These are phyloP conservation scores for Megaleporinus macrocephalus DNA, from an alignment of 2,113 vertebrate genomes.

Conservation along the genomic window DNA sequence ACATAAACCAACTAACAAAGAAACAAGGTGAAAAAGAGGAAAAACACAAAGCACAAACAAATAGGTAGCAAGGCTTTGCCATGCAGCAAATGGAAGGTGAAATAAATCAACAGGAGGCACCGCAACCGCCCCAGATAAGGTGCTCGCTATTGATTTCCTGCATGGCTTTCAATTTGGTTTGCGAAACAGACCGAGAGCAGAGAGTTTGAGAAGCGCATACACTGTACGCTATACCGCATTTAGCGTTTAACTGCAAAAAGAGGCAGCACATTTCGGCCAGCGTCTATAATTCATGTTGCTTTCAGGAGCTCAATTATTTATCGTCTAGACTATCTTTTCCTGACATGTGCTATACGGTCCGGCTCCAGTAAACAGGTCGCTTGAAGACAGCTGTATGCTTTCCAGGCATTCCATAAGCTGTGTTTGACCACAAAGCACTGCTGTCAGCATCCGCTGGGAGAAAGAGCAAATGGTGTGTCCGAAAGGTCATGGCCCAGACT, in stretches of 20 bases:
- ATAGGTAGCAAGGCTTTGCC: conserved; percentile 1
- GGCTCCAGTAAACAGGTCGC: background rate
- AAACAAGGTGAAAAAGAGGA: background rate
- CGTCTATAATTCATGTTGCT: conserved; percentile 13
- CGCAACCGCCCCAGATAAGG: conserved; percentile 11
- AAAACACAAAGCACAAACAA: background rate
- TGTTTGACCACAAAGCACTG: background rate
- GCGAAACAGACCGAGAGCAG: background rate
- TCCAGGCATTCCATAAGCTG: background rate
- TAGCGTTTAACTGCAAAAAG: background rate
- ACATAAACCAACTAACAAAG: conserved; percentile 13
- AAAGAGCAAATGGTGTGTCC: background rate
- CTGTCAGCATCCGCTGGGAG: background rate
- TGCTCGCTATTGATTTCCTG: conserved; percentile 32
- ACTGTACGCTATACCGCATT: background rate
- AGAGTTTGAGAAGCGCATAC: background rate
- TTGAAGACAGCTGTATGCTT: background rate
- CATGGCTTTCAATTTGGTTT: conserved; percentile 25
- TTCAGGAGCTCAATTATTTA: conserved; percentile 20
- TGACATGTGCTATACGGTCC: background rate
- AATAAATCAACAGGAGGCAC: conserved; percentile 34
- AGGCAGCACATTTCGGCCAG: conserved; percentile 9
- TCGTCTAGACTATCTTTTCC: background rate
- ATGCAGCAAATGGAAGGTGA: conserved; percentile 12
- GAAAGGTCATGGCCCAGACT: background rate